Evolutionary conservation across 2,888 invertebrate species (phyloP).

Genomic region (Rhagonycha fulva): DNA sequence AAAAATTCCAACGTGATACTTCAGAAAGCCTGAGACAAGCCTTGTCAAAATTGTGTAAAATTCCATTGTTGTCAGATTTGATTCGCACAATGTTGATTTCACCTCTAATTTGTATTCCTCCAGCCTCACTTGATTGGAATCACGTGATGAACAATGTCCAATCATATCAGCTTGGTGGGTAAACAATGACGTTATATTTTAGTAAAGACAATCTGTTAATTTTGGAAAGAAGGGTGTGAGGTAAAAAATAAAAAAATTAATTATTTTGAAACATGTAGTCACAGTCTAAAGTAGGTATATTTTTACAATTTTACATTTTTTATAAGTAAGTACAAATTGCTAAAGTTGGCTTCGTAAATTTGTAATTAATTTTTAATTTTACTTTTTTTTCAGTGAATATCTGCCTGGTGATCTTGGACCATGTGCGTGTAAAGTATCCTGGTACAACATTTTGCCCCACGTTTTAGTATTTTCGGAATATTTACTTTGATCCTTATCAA

Average conservation of each 20-base stretch:
- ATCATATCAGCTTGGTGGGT: too few relatives aligned
- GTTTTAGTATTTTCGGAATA: conserved; percentile 33
- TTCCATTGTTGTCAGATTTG: conserved; percentile 38
- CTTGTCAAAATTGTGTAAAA: conserved; percentile 43
- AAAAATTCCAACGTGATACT: conserved; percentile 38
- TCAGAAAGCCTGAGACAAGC: conserved; percentile 45
- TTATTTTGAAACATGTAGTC: not conserved
- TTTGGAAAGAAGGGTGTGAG: too few relatives aligned
- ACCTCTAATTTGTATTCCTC: not conserved
- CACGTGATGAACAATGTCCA: too few relatives aligned
- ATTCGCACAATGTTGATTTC: not conserved
- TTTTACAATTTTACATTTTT: not conserved
- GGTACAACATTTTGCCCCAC: conserved; percentile 44
- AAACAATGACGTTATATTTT: too few relatives aligned
- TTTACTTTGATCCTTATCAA: conserved; percentile 36
- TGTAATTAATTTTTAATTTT: not conserved
- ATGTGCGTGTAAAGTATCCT: conserved; percentile 41
- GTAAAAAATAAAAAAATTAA: too few relatives aligned
- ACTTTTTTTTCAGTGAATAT: not conserved
- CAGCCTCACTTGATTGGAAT: too few relatives aligned
- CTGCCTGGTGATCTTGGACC: conserved; percentile 27
- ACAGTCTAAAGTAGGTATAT: not conserved
- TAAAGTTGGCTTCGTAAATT: not conserved
- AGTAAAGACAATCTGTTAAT: too few relatives aligned
- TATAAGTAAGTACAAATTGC: not conserved